A percentile compares a stretch with the other conserved stretches of the same genome.
Conservation (phyloP, 2,113 vertebrate genomes). For the Thalassoma bifasciatum region DNA sequence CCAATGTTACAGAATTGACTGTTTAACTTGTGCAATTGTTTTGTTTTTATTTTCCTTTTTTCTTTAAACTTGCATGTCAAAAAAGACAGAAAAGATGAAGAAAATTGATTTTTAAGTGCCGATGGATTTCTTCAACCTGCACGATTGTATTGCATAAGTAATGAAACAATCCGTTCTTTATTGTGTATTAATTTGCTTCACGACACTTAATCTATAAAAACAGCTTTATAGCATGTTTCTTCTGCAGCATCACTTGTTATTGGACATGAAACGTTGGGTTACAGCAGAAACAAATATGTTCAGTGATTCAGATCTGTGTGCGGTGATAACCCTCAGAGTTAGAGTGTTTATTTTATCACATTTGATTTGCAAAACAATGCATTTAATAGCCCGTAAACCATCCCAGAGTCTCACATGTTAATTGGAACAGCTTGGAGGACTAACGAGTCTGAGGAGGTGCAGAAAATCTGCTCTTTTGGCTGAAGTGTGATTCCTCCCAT, state of each 20-base stretch:
- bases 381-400: not conserved
- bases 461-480: not conserved
- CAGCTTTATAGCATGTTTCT: constrained; percentile 28
- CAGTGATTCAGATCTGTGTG: not conserved
- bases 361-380: not conserved
- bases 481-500: not conserved
- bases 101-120: constrained; percentile 29
- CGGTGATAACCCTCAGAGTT: not conserved
- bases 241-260: not conserved
- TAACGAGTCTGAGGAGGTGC: not conserved
- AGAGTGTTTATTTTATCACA: not conserved
- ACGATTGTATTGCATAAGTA: too few relatives aligned
- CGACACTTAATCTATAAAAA: too few relatives aligned
- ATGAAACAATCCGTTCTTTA: too few relatives aligned
- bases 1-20: too few relatives aligned
- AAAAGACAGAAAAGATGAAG: constrained; percentile 1
- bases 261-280: not conserved
- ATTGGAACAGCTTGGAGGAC: not conserved
- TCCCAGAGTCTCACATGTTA: not conserved
- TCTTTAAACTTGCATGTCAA: too few relatives aligned
- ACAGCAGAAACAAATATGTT: not conserved
- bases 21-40: too few relatives aligned
- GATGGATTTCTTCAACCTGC: too few relatives aligned
- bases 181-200: too few relatives aligned
- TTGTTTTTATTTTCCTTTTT: too few relatives aligned